A percentile compares a stretch with the other conserved stretches of the same genome.
phyloP scores from a whole-genome alignment of 2,888 invertebrate species.

The Tubulanus polymorphus region DNA sequence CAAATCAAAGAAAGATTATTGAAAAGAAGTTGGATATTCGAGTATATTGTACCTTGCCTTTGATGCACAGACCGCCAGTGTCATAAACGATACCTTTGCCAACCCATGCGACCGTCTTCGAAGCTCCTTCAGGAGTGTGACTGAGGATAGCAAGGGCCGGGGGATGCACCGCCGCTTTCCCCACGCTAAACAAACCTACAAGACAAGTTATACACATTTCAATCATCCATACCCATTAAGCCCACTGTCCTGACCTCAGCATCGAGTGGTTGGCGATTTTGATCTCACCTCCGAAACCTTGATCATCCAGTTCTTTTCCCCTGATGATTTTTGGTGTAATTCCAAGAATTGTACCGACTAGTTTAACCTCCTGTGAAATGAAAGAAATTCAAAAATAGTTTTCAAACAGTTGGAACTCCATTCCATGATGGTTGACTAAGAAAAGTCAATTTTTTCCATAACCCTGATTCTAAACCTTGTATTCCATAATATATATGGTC shows the following conservation, averaged over 20 bases:
- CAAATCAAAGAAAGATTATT: not conserved
- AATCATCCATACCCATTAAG: too few species aligned
- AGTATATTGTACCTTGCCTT: slow-evolving; percentile 73
- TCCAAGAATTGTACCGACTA: slow-evolving; percentile 64
- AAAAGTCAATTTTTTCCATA: too few species aligned
- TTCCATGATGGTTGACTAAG: not conserved
- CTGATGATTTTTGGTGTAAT: slow-evolving; percentile 69
- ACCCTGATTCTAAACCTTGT: too few species aligned
- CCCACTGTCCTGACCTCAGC: too few species aligned
- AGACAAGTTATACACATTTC: slow-evolving; percentile 6
- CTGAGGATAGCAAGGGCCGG: slow-evolving; percentile 69
- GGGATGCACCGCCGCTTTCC: slow-evolving; percentile 66
- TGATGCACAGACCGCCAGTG: slow-evolving; percentile 88
- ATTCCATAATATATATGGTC: too few species aligned
- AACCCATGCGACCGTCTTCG: slow-evolving; percentile 74
- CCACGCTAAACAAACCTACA: slow-evolving; percentile 74
- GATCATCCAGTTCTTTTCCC: slow-evolving; percentile 70
- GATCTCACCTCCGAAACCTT: slow-evolving; percentile 75
- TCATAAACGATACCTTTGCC: slow-evolving; percentile 94
- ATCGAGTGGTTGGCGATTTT: too few species aligned
- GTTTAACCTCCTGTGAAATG: slow-evolving; percentile 62
- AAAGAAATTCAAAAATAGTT: slow-evolving; percentile 4
- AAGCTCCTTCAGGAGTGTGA: slow-evolving; percentile 62
- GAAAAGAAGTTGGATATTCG: too few species aligned
- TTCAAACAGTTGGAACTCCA: slow-evolving; percentile 3